Evolutionary conservation across 2,113 vertebrate species (phyloP).

Genomic region (Protobothrops flavoviridis): DNA sequence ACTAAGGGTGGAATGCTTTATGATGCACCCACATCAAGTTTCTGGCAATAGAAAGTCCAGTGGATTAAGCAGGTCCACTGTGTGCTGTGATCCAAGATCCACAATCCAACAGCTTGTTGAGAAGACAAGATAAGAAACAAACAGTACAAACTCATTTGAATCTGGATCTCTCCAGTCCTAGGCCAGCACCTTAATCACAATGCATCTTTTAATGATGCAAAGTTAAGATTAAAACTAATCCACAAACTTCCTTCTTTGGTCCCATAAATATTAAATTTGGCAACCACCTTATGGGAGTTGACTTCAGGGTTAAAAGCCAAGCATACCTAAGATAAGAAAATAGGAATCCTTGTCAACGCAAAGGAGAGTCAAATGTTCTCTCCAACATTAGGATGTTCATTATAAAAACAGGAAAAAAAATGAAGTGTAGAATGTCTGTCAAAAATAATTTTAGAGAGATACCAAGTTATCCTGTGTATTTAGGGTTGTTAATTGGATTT

Average conservation of each 20-base stretch:
- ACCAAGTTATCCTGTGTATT: background rate
- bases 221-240: background rate
- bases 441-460: background rate
- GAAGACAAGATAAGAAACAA: constrained; percentile 20
- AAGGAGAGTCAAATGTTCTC: background rate
- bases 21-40: constrained; percentile 42
- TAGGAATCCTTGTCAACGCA: background rate
- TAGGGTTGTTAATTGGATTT: background rate
- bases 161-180: background rate
- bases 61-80: constrained; percentile 10
- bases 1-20: background rate
- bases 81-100: background rate
- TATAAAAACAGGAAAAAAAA: background rate
- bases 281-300: background rate
- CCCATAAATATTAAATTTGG: background rate
- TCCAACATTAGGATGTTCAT: background rate
- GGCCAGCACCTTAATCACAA: background rate
- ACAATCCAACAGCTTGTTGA: background rate
- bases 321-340: background rate
- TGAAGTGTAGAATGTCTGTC: background rate
- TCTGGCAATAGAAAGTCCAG: background rate
- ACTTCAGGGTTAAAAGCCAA: background rate
- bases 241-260: background rate
- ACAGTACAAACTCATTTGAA: background rate
- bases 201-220: background rate